Evolutionary conservation across 2,113 vertebrate species (phyloP), one percentile per base, ranked within the genome.

Genomic region (Nothobranchius furzeri): DNA sequence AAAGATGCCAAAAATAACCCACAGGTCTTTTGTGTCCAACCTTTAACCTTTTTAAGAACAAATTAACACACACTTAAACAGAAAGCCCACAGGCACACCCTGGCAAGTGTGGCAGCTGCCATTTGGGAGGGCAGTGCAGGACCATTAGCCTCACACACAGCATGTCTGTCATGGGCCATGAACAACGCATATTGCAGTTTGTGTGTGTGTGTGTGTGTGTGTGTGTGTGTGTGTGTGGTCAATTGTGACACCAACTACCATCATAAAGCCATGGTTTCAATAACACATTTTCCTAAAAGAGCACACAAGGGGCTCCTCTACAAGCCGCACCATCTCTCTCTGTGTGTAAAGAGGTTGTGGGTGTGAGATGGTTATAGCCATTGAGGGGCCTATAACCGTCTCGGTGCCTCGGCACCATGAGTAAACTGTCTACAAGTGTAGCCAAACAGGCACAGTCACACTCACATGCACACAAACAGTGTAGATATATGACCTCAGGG

Each of bases 101-200:
- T 40, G 37, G 51, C 58, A 40, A 20, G 69, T 64, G 42, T 48
- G 50, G 25, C 58, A 55, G 65, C 68, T 74, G 73, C 64, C 65
- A 30, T 25, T 60, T 76, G 62, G 37, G 60, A 73, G 76, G 74
- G 70, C 87, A 75, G 73, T 58, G 36, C 62, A 70, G 74, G 81
- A 36, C 78, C 67, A 83, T 90, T 88, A 86, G 83, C 77, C 60
- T 48, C 70, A 76, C 82, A 79, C 74, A 84, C 73, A 79, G 76
- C 73, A 65, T 79, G 83, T 71, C 72, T 88, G 89, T 88, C 75
- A 89, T 75, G 74, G 82, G 69, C 81, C 46, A 10, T 84, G 78
- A 86, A 73, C 73, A 73, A 83, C 75, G 76, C 45, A 73, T 63
- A 73, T 54, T 6, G 24, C 69, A 65, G 0, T 51, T 13, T 73